Percentiles rank a stretch among this genome's conserved stretches.
Evolutionary conservation across 2,888 invertebrate genomes (phyloP).

Genomic region (Taphrorychus bicolor): DNA sequence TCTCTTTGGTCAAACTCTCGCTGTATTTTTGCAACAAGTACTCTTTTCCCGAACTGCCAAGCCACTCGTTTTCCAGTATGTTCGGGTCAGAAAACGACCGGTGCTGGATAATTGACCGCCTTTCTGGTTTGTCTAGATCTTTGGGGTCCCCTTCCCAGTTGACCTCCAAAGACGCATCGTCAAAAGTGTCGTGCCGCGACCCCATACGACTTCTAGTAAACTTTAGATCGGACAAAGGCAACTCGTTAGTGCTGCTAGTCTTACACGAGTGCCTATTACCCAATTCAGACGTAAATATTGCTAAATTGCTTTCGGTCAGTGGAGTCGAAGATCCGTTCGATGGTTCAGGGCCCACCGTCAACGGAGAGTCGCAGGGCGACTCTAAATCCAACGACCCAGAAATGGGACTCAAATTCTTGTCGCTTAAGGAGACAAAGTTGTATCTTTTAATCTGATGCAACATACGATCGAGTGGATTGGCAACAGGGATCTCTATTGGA

Average conservation of each 20-base stretch:
- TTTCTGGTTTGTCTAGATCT: slow-evolving; percentile 40
- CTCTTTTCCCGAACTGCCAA: slow-evolving; percentile 45
- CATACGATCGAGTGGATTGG: slow-evolving; percentile 49
- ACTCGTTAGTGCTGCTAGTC: slow-evolving; percentile 55
- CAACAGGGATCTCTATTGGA: slow-evolving; percentile 55
- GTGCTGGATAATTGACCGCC: slow-evolving; percentile 42
- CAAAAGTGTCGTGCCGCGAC: slow-evolving; percentile 48
- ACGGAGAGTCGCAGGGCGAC: slow-evolving; percentile 49
- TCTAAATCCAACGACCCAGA: slow-evolving; percentile 56
- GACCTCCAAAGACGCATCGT: slow-evolving; percentile 51
- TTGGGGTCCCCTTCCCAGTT: slow-evolving; percentile 53
- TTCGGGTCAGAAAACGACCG: slow-evolving; percentile 60
- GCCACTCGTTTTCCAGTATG: slow-evolving; percentile 52
- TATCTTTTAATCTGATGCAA: slow-evolving; percentile 40
- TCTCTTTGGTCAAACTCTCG: slow-evolving; percentile 44
- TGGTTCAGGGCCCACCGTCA: neutral
- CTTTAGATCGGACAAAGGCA: slow-evolving; percentile 54
- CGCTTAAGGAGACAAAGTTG: slow-evolving; percentile 42
- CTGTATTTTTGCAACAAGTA: slow-evolving; percentile 50
- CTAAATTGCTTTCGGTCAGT: slow-evolving; percentile 63
- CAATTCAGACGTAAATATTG: slow-evolving; percentile 54
- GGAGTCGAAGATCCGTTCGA: slow-evolving; percentile 62
- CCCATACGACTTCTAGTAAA: slow-evolving; percentile 46
- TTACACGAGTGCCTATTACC: slow-evolving; percentile 42
- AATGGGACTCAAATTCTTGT: slow-evolving; percentile 54